phyloP scores from a whole-genome alignment of 2,113 vertebrate species.

The Chrysemys picta region DNA sequence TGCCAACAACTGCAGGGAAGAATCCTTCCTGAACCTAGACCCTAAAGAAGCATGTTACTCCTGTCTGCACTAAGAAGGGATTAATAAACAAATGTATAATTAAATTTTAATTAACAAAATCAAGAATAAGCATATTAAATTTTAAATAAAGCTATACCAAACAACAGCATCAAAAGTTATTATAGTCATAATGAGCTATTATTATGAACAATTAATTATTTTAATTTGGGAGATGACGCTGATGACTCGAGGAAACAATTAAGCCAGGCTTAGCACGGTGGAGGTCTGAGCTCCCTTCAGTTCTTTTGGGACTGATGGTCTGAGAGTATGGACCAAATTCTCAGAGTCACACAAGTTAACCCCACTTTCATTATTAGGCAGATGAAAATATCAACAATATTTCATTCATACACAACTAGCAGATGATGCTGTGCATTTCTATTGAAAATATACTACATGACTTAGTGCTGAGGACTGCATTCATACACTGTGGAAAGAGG shows the following conservation, averaged over 20 bases:
- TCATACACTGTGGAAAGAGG: background rate
- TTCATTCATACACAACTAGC: background rate
- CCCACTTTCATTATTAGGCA: background rate
- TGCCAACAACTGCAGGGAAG: background rate
- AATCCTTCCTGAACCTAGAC: background rate
- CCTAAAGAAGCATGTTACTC: background rate
- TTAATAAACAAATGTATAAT: background rate
- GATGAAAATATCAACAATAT: background rate
- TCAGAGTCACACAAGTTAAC: background rate
- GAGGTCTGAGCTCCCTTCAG: background rate
- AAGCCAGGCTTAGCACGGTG: background rate
- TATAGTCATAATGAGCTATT: slow-evolving; percentile 12
- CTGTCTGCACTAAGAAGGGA: background rate
- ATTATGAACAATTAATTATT: slow-evolving; percentile 58
- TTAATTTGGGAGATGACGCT: background rate
- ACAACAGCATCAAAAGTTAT: slow-evolving; percentile 37
- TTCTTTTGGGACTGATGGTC: background rate
- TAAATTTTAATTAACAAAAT: slow-evolving; percentile 38
- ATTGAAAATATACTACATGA: background rate
- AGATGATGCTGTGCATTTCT: background rate
- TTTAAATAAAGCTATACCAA: slow-evolving; percentile 1
- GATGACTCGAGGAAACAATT: slow-evolving; percentile 25
- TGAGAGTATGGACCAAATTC: background rate
- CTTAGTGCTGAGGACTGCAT: background rate
- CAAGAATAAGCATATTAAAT: background rate